Evolutionary conservation across 1,140 invertebrate species (phyloP).

Genomic region (Aphidius gifuensis): DNA sequence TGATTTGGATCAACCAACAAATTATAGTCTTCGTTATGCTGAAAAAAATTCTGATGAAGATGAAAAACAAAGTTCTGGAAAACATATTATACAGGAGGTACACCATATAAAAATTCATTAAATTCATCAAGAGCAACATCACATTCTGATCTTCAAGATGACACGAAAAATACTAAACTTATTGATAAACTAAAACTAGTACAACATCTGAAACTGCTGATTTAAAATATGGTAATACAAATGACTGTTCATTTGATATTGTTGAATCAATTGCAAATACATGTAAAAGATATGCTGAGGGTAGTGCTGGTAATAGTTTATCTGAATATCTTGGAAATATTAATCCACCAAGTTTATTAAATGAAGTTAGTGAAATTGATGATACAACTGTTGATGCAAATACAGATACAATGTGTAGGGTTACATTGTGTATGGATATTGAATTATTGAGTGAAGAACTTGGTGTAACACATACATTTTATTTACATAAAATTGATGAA

Average conservation of each 20-base stretch:
- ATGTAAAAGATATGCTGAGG: conserved; percentile 45
- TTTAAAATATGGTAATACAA: conserved; percentile 40
- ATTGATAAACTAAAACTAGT: conserved; percentile 56
- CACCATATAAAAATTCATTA: conserved; percentile 80
- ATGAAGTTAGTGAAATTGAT: conserved; percentile 62
- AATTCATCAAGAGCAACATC: conserved; percentile 87
- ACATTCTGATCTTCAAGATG: conserved; percentile 75
- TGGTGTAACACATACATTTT: background rate
- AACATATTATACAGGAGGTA: conserved; percentile 91
- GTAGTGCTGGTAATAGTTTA: conserved; percentile 50
- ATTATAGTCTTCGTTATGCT: conserved; percentile 80
- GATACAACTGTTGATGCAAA: conserved; percentile 60
- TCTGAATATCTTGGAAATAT: conserved; percentile 64
- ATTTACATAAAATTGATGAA: conserved; percentile 41
- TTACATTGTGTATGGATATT: conserved; percentile 52
- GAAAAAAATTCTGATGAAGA: conserved; percentile 67
- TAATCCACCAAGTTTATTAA: conserved; percentile 62
- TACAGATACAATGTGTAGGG: conserved; percentile 60
- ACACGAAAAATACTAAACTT: conserved; percentile 34
- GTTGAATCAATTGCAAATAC: conserved; percentile 50
- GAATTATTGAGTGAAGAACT: conserved; percentile 49
- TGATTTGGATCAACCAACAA: conserved; percentile 83
- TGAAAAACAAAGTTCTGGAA: conserved; percentile 56
- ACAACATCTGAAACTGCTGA: conserved; percentile 76
- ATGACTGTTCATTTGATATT: conserved; percentile 45